These are phyloP conservation scores for Pygmarrhopalites habei DNA, from an alignment of 1,140 invertebrate species.

Conservation along the genomic window DNA sequence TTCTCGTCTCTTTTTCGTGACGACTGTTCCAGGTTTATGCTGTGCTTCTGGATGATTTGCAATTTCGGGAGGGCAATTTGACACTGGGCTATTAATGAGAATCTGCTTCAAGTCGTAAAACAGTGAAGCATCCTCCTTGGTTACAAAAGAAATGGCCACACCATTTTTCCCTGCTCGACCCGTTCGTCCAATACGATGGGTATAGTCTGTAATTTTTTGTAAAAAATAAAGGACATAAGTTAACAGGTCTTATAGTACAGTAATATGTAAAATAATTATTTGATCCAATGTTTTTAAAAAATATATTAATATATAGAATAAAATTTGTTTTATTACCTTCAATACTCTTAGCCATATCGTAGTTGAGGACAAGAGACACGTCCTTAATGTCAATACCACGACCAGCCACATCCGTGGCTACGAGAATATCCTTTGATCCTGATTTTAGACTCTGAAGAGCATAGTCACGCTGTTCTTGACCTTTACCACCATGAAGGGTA, in stretches of 20 bases:
- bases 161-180: slow-evolving; percentile 97
- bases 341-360: slow-evolving; percentile 99
- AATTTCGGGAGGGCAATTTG: slow-evolving; percentile 90
- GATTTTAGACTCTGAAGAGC: slow-evolving; percentile 91
- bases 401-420: slow-evolving; percentile 99
- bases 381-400: slow-evolving; percentile 99
- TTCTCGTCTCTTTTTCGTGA: slow-evolving; percentile 87
- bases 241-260: no score
- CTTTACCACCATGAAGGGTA: slow-evolving; percentile 98
- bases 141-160: slow-evolving; percentile 90
- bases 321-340: slow-evolving; percentile 56
- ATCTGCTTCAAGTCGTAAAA: slow-evolving; percentile 97
- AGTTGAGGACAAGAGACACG: slow-evolving; percentile 97
- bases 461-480: slow-evolving; percentile 98
- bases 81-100: slow-evolving; percentile 81
- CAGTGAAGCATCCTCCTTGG: slow-evolving; percentile 88
- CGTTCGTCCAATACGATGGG: slow-evolving; percentile 97
- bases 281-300: no score
- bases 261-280: no score
- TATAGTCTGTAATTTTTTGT: slow-evolving; percentile 67
- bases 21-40: slow-evolving; percentile 91
- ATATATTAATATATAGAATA: slow-evolving; percentile 8
- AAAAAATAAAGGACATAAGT: no score
- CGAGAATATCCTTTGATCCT: slow-evolving; percentile 92
- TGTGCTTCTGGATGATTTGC: slow-evolving; percentile 98